These are phyloP conservation scores for Bucorvus abyssinicus DNA, from an alignment of 2,797 vertebrate species.

Conservation along the genomic window DNA sequence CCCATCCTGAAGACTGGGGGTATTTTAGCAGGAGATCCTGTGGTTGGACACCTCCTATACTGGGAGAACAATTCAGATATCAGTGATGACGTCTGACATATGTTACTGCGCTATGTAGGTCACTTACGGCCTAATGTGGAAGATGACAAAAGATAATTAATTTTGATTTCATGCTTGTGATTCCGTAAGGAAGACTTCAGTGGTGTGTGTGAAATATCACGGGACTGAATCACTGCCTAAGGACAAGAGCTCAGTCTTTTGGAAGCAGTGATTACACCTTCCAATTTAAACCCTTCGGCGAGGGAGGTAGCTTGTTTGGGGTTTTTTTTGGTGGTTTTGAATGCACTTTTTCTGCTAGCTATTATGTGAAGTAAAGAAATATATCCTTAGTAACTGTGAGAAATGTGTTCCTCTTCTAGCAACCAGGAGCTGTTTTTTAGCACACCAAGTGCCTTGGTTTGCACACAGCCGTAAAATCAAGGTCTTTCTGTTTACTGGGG, in stretches of 20 bases:
- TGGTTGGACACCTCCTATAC: neutral
- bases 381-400: neutral
- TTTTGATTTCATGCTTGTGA: constrained; percentile 36
- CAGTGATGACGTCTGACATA: constrained; percentile 34
- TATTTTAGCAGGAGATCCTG: neutral
- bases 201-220: neutral
- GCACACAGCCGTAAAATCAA: neutral
- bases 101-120: constrained; percentile 32
- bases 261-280: neutral
- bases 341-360: neutral
- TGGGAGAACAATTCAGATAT: neutral
- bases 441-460: neutral
- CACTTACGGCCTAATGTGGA: neutral
- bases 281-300: neutral
- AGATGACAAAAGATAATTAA: constrained; percentile 40
- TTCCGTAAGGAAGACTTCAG: constrained; percentile 25
- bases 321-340: neutral
- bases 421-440: neutral
- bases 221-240: neutral
- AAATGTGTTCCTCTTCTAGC: neutral
- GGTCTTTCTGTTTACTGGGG: neutral
- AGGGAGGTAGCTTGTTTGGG: neutral
- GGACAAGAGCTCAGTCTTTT: neutral
- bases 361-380: neutral
- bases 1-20: neutral